Conservation (phyloP, 2,113 vertebrate species). For the Pseudopodoces humilis region DNA sequence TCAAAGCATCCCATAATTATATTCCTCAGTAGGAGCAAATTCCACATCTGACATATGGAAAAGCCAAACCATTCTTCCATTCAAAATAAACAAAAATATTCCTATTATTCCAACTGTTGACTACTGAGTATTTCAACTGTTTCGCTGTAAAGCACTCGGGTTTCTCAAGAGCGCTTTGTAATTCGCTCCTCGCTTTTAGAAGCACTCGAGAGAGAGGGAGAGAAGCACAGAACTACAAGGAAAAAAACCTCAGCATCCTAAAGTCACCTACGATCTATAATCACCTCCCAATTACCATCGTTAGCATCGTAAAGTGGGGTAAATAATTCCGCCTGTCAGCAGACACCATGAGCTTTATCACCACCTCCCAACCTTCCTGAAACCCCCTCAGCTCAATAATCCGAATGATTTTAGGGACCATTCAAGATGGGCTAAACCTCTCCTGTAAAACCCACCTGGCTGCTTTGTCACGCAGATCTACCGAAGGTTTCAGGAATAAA, state of each 20-base stretch:
- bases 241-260: neutral
- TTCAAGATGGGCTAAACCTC: neutral
- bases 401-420: neutral
- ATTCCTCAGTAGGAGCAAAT: neutral
- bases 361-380: neutral
- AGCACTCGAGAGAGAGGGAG: neutral
- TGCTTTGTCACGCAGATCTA: neutral
- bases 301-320: neutral
- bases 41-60: slow-evolving; percentile 15
- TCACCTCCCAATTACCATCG: neutral
- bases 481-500: neutral
- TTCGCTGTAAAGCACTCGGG: neutral
- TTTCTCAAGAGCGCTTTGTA: neutral
- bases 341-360: neutral
- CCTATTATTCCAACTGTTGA: neutral
- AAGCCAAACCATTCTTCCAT: neutral
- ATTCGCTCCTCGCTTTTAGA: neutral
- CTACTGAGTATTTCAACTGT: neutral
- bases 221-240: neutral
- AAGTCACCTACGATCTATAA: neutral
- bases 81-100: neutral
- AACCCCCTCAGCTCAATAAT: neutral
- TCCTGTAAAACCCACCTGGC: neutral
- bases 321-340: neutral
- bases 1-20: neutral